A percentile compares a stretch with the other conserved stretches of the same genome.
Conservation (phyloP, 2,113 vertebrate species). For the Amblyopsis rosae region DNA sequence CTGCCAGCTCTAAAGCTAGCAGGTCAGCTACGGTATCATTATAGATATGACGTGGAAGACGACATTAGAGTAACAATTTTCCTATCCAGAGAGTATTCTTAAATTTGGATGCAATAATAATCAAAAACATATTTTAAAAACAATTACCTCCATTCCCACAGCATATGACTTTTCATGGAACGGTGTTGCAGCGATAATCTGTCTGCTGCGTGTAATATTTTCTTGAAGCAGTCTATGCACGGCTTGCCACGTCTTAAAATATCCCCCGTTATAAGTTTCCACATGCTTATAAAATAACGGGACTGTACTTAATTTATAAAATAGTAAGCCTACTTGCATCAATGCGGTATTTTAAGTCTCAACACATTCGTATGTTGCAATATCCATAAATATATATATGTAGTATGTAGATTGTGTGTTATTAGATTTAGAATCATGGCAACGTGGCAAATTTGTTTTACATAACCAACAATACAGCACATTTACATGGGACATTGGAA, state of each 20-base stretch:
- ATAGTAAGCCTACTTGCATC: background rate
- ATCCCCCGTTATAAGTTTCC: conserved; percentile 16
- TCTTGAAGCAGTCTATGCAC: conserved; percentile 24
- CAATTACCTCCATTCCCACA: conserved; percentile 25
- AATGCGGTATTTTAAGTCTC: too few relatives aligned
- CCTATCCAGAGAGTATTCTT: background rate
- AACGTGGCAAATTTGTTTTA: too few relatives aligned
- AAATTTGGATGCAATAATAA: conserved; percentile 40
- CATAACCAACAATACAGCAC: too few relatives aligned
- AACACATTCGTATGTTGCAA: too few relatives aligned
- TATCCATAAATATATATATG: too few relatives aligned
- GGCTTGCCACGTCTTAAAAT: conserved; percentile 58
- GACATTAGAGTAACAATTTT: background rate
- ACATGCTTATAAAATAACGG: too few relatives aligned
- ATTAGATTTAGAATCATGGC: too few relatives aligned
- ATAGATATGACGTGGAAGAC: background rate
- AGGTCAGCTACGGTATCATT: background rate
- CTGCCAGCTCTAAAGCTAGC: conserved; percentile 18
- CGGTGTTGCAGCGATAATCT: conserved; percentile 29
- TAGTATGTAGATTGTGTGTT: too few relatives aligned
- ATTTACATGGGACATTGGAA: too few relatives aligned
- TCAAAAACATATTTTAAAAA: conserved; percentile 36
- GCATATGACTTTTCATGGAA: conserved; percentile 31
- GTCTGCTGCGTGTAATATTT: conserved; percentile 56
- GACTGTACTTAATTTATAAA: background rate